phyloP scores from a whole-genome alignment of 1,140 invertebrate genomes.

The Bacillus rossius region DNA sequence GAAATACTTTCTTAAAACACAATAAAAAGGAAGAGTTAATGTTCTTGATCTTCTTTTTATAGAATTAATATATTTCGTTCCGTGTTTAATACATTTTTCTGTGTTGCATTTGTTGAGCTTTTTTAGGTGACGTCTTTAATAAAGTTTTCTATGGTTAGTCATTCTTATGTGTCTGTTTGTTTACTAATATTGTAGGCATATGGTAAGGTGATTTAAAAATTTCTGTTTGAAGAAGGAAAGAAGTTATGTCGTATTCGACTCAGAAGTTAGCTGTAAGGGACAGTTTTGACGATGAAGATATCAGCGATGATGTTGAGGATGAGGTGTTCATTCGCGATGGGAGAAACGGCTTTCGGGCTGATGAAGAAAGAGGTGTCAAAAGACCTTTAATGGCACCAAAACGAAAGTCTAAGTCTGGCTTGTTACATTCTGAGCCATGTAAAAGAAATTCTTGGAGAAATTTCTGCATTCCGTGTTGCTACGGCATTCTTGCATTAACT shows the following conservation, averaged over 20 bases:
- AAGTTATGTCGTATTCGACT: slow-evolving; percentile 9
- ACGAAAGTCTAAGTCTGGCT: slow-evolving; percentile 45
- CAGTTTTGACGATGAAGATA: slow-evolving; percentile 51
- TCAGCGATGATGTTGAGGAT: slow-evolving; percentile 62
- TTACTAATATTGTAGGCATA: too few relatives aligned
- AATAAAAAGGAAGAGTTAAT: too few relatives aligned
- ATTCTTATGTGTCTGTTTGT: too few relatives aligned
- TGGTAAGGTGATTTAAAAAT: too few relatives aligned
- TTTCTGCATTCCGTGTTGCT: slow-evolving; percentile 55
- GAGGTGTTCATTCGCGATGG: slow-evolving; percentile 72
- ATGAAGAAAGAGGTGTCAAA: slow-evolving; percentile 63
- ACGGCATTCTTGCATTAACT: slow-evolving; percentile 50
- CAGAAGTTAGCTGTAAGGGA: slow-evolving; percentile 38
- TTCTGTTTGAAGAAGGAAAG: too few relatives aligned
- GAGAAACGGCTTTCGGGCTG: slow-evolving; percentile 51
- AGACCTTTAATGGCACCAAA: slow-evolving; percentile 68
- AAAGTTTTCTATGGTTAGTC: too few relatives aligned
- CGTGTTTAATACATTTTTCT: too few relatives aligned
- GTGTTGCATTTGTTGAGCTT: too few relatives aligned
- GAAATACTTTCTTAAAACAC: too few relatives aligned
- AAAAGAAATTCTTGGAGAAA: slow-evolving; percentile 48
- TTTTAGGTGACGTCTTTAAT: too few relatives aligned
- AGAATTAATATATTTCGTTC: too few relatives aligned
- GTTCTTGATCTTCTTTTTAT: too few relatives aligned
- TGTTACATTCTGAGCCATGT: slow-evolving; percentile 42